phyloP scores from a whole-genome alignment of 2,888 invertebrate species.

The Drosophila koepferae region DNA sequence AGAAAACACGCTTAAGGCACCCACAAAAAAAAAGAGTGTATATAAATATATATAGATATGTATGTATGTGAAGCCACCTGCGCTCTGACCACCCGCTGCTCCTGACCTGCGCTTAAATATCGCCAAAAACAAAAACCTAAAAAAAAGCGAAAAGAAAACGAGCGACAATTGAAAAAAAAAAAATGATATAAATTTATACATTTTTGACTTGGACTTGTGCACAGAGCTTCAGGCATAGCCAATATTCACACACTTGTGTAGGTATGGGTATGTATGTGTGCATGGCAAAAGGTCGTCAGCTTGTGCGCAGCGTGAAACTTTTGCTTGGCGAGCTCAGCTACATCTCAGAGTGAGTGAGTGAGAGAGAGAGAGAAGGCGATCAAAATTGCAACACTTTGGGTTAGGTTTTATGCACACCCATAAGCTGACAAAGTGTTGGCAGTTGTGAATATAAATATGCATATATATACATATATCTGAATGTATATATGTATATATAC shows the following conservation, averaged over 20 bases:
- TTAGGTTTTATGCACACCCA: conserved; percentile 47
- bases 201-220: conserved; percentile 54
- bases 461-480: not conserved
- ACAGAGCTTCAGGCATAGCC: conserved; percentile 59
- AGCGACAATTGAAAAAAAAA: conserved; percentile 6
- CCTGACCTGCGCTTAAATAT: conserved; percentile 33
- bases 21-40: conserved; percentile 12
- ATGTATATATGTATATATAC: not conserved
- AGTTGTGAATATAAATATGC: conserved; percentile 9
- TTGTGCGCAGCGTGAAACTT: conserved; percentile 66
- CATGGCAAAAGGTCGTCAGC: conserved; percentile 72
- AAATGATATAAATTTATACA: conserved; percentile 75
- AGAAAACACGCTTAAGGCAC: conserved; percentile 59
- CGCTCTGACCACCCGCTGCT: conserved; percentile 71
- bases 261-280: conserved; percentile 37
- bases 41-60: not conserved
- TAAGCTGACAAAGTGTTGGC: conserved; percentile 25
- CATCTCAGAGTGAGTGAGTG: conserved; percentile 26
- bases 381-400: conserved; percentile 56
- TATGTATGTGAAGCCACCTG: conserved; percentile 65
- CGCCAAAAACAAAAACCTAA: conserved; percentile 8
- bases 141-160: conserved; percentile 1
- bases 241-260: conserved; percentile 37
- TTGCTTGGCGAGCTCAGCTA: conserved; percentile 21
- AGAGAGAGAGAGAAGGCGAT: conserved; percentile 47